Base-by-base conservation (phyloP, 2,888 invertebrate genomes). In the Mantis religiosa region DNA sequence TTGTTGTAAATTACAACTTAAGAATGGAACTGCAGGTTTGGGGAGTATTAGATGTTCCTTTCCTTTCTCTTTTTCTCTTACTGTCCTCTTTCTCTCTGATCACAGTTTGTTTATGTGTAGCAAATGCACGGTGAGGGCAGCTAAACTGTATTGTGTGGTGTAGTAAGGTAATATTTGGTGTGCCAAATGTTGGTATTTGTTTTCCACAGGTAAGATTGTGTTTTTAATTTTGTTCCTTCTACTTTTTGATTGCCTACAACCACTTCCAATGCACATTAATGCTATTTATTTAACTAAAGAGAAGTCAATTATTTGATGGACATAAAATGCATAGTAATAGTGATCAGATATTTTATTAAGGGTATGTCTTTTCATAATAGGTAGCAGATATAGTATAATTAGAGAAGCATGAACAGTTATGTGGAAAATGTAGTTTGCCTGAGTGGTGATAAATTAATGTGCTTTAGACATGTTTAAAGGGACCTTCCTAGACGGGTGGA, bases 101-200 rank as follows among this genome's bases (percentile, higher is more conserved):
- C 15, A 71, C 54, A 71, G 54, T 71, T 71, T 71, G 54, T 71
- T 71, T 71, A 71, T 71, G 54, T 71, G 82, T 82, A 82, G 87
- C 82, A 82, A 87, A 82, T 82, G n/a, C 86, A 28, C 82, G 34
- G 27, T 86, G 85, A 47, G 41, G n/a, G 12, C n/a, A 34, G 30
- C 82, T 71, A 87, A 71, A 81, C 28, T 81, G 20, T 87, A 82
- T 82, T 87, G 30, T 87, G 12, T 81, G 14, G 82, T 87, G 87
- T 87, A 87, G 82, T 87, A n/a, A 28, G 87, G 82, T 87, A 87
- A 87, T 86, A 34, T 86, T 28, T 71, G 54, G 81, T 87, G 34
- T 87, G 87, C 34, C n/a, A 34, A 82, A 34, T 87, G 41, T 82
- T 81, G 81, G 82, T 87, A 34, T 87, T 41, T 87, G 15, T 87